phyloP scores from a whole-genome alignment of 64 coral and sea anemone genomes.

The Dendronephthya gigantea region DNA sequence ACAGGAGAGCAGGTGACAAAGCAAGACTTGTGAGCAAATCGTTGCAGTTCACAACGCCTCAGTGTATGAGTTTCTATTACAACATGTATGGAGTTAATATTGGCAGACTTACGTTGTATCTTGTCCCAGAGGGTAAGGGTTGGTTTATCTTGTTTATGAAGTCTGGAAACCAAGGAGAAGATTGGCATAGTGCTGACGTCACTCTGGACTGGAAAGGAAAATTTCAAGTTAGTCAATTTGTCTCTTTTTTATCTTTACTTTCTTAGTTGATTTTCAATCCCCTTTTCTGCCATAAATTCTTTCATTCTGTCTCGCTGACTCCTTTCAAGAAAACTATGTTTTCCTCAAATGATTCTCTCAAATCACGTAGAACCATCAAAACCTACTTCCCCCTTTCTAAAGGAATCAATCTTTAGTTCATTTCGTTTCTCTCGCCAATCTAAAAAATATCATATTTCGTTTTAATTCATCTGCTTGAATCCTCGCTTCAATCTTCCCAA shows the following conservation, averaged over 20 bases:
- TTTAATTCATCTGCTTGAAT: too few relatives aligned
- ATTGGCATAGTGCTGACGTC: slow-evolving; percentile 19
- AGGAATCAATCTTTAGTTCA: too few relatives aligned
- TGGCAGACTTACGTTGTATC: slow-evolving; percentile 1
- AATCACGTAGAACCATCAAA: too few relatives aligned
- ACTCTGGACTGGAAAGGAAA: slow-evolving; percentile 2
- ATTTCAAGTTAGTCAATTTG: background rate
- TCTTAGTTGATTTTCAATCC: too few relatives aligned
- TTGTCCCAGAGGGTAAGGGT: background rate
- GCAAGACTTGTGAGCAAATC: slow-evolving; percentile 4
- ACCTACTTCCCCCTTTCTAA: too few relatives aligned
- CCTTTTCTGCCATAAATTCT: too few relatives aligned
- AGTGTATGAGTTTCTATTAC: slow-evolving; percentile 47
- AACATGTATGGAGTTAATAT: slow-evolving; percentile 42
- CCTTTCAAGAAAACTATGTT: too few relatives aligned
- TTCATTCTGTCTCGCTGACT: too few relatives aligned
- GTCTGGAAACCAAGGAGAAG: slow-evolving; percentile 16
- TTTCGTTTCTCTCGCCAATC: too few relatives aligned
- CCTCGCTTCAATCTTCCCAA: too few relatives aligned
- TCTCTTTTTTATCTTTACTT: background rate
- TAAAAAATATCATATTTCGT: too few relatives aligned
- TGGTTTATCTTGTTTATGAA: background rate
- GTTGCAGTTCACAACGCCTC: background rate
- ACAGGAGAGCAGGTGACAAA: background rate
- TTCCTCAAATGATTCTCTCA: too few relatives aligned